phyloP scores from a whole-genome alignment of 2,888 invertebrate species.

The Latrodectus elegans region DNA sequence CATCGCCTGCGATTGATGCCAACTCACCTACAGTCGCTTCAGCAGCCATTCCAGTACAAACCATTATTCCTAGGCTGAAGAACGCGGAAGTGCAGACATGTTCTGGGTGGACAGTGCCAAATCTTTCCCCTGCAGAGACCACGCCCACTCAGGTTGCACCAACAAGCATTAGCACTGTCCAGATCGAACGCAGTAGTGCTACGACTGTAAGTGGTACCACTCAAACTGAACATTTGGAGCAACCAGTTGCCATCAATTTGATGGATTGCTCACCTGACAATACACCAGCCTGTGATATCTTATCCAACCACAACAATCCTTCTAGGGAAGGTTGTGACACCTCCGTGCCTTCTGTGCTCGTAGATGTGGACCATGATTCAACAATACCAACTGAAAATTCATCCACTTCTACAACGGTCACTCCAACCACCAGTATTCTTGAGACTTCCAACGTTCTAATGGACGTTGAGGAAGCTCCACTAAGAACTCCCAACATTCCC shows the following conservation, averaged over 20 bases:
- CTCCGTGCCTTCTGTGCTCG: constrained; percentile 16
- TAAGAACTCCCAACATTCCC: neutral
- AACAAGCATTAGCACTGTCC: neutral
- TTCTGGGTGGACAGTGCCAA: constrained; percentile 18
- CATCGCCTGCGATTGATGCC: neutral
- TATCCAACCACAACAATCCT: neutral
- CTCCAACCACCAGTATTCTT: neutral
- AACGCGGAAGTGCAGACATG: constrained; percentile 54
- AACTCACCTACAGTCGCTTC: neutral
- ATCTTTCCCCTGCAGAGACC: neutral
- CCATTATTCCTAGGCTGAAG: constrained; percentile 11
- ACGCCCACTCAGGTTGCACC: neutral
- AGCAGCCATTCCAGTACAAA: neutral
- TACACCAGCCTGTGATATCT: constrained; percentile 50
- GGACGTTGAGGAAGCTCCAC: neutral
- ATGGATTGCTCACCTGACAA: constrained; percentile 50
- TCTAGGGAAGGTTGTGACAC: too few species aligned
- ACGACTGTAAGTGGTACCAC: constrained; percentile 25
- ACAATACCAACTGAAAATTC: too few species aligned
- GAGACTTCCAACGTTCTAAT: constrained; percentile 5
- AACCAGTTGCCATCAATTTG: constrained; percentile 9
- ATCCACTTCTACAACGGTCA: neutral
- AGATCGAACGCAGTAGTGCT: neutral
- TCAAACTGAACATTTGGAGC: constrained; percentile 23
- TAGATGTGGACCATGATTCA: constrained; percentile 9